Base-by-base conservation (phyloP, 2,888 invertebrate species). In the Drosophila paracracens region DNA sequence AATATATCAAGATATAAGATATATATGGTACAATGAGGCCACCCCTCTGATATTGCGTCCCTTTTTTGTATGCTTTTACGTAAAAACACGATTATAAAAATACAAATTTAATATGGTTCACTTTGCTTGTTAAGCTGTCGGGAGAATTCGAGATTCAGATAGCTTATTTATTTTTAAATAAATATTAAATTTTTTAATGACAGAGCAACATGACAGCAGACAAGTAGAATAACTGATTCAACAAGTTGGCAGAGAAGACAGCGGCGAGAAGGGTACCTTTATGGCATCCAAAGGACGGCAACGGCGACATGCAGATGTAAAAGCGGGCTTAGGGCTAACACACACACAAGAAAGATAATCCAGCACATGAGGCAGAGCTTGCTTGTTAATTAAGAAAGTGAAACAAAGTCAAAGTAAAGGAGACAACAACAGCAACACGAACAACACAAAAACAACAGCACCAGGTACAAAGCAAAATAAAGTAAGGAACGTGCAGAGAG, bases 341-440 rank as follows among this genome's bases (percentile, higher is more conserved):
- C 35, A 53, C 35, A 75, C 67, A 76, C 70, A 73, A 66, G 74
- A 64, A 58, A 65, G 70, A 70, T 89, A 89, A 85, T 79, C 84
- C 88, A 74, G 70, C 73, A 75, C 68, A 81, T 80, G 76, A 58
- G 73, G 57, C 73, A 51, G 70, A 73, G 76, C 73, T 84, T 74
- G 85, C 88, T 88, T 89, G 88, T 88, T 85, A 85, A 85, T 85
- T 85, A 85, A 88, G 89, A 80, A 82, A 73, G 88, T 82, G 89
- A 84, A 89, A 88, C 88, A 89, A 88, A 85, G 88, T 89, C 84
- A 83, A 46, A 46, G 46, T 76, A 87, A 87, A 89, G 76, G 62
- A 81, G 79, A 81, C 83, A 71, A 75, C 48, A 69, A 27, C 67
- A 51, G 43, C 25, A 40, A 29, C 29, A 31, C 27, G 2, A 60